A percentile compares a stretch with the other conserved stretches of the same genome.
phyloP scores from a whole-genome alignment of 2,797 vertebrate genomes.

The Chloroceryle inda region DNA sequence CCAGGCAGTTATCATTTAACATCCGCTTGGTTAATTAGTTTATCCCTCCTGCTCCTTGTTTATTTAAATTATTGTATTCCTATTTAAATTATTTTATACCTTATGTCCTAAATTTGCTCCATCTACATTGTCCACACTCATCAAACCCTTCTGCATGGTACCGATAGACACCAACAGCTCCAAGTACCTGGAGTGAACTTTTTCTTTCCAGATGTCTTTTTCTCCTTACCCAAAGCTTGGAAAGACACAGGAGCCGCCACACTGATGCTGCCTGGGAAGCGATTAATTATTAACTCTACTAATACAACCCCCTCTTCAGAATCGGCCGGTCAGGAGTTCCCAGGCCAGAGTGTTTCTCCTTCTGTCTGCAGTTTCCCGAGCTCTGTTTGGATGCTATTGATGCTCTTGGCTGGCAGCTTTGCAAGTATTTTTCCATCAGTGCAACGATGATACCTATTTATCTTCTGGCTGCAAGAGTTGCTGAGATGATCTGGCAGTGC shows the following conservation, averaged over 20 bases:
- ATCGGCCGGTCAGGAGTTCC: not conserved
- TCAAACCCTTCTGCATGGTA: not conserved
- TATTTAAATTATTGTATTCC: not conserved
- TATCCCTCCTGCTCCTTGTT: not conserved
- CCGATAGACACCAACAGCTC: not conserved
- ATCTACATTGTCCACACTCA: not conserved
- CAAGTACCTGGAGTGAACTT: not conserved
- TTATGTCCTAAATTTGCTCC: not conserved
- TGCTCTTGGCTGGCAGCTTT: slow-evolving; percentile 38
- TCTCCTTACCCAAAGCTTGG: not conserved
- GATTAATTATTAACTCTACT: not conserved
- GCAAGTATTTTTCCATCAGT: slow-evolving; percentile 66
- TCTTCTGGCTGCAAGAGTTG: slow-evolving; percentile 86
- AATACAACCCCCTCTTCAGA: not conserved
- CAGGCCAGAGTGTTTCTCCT: not conserved
- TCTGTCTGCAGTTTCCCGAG: not conserved
- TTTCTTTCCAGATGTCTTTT: not conserved
- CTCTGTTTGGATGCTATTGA: slow-evolving; percentile 23
- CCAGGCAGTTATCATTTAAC: not conserved
- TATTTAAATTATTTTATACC: not conserved
- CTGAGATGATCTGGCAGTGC: slow-evolving; percentile 89
- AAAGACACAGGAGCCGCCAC: not conserved
- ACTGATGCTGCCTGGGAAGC: not conserved
- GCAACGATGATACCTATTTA: slow-evolving; percentile 84
- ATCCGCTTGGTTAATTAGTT: not conserved